Evolutionary conservation across 2,888 invertebrate genomes (phyloP).

Genomic region (Chaetoderma sp.): DNA sequence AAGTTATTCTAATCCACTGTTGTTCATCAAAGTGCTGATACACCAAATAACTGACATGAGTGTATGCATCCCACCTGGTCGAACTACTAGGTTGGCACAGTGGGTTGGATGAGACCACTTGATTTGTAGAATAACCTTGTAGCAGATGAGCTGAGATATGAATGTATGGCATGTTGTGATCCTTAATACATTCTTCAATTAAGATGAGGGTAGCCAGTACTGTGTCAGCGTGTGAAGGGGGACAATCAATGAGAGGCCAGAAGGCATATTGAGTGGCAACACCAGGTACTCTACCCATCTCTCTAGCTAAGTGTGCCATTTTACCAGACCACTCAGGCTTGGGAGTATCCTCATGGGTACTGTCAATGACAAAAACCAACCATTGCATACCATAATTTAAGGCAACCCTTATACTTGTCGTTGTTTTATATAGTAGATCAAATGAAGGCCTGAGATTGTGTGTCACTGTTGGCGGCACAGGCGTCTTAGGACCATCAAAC

Average conservation of each 20-base stretch:
- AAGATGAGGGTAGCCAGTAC: constrained; percentile 11
- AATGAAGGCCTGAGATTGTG: neutral
- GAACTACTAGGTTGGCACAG: too few species aligned
- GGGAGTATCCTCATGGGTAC: neutral
- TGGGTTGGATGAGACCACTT: too few species aligned
- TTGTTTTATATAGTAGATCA: neutral
- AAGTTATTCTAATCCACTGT: too few species aligned
- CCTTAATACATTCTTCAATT: too few species aligned
- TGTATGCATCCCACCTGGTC: too few species aligned
- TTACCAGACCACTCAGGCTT: neutral
- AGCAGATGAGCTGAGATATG: too few species aligned
- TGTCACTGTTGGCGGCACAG: neutral
- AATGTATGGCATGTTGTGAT: too few species aligned
- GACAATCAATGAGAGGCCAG: constrained; percentile 4
- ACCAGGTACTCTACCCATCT: neutral
- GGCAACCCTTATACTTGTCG: neutral
- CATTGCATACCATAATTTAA: neutral
- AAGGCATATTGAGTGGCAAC: neutral
- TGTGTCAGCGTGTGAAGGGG: constrained; percentile 15
- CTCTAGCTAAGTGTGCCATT: neutral
- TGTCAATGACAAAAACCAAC: neutral
- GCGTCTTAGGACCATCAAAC: neutral
- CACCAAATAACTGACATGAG: too few species aligned
- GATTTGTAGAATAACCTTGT: too few species aligned
- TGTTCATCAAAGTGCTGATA: too few species aligned